phyloP scores from a whole-genome alignment of 2,888 invertebrate genomes.

The Synanthedon formicaeformis region DNA sequence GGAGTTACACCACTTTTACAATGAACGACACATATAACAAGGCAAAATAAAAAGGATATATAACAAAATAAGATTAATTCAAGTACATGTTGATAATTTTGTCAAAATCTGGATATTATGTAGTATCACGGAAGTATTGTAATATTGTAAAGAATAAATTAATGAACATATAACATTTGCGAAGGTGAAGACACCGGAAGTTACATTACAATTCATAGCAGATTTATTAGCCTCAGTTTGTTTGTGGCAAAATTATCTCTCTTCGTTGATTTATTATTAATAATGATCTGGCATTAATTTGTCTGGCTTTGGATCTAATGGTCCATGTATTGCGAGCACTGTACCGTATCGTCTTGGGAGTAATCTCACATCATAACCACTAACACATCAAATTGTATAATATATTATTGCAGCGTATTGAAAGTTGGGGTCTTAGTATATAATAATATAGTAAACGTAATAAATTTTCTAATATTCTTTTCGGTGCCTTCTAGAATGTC shows the following conservation, averaged over 20 bases:
- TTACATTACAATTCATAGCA: conserved; percentile 15
- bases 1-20: no score
- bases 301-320: conserved; percentile 33
- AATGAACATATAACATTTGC: neutral
- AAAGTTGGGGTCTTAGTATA: conserved; percentile 1
- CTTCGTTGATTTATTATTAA: conserved; percentile 43
- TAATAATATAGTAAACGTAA: no score
- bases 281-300: conserved; percentile 42
- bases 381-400: no score
- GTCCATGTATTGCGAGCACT: conserved; percentile 24
- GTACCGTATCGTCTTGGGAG: conserved; percentile 18
- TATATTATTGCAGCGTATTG: conserved; percentile 20
- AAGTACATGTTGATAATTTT: no score
- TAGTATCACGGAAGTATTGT: no score
- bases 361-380: neutral
- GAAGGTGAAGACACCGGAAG: conserved; percentile 3
- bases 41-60: conserved; percentile 1
- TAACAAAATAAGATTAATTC: no score
- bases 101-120: no score
- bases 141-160: no score
- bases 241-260: conserved; percentile 27
- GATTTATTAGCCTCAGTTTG: conserved; percentile 23
- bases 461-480: no score
- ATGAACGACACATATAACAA: no score
- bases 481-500: no score